Base-by-base conservation (phyloP, 2,888 invertebrate species). In the Folsomia manolachei region DNA sequence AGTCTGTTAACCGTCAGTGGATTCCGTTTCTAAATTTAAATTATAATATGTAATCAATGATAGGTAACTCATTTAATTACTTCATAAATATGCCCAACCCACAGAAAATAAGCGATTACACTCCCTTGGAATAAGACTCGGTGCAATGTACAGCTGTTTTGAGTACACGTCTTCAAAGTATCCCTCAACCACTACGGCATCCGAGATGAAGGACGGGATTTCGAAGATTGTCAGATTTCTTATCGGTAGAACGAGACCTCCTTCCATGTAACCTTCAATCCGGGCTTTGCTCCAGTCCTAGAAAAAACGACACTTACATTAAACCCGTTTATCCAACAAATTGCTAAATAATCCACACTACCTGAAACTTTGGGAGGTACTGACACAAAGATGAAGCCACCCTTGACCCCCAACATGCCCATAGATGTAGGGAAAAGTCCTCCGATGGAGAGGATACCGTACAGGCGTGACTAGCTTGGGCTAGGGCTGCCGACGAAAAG, bases 381-480 rank as follows among this genome's bases (percentile, higher is more conserved):
- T 86, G 86, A 18, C 88, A 81, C 26, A 89, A 84, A 79, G 86
- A 84, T 81, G 86, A 82, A 0, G 88, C 84, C 1, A 89, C 76
- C 73, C 88, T 86, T 64, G 88, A 85, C 4, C 88, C 87, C 51
- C 88, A 86, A 70, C 87, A 86, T 0, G 87, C 85, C 89, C 89
- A 89, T 84, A 89, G 86, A 2, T 87, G 83, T 14, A 87, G 84
- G 82, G 88, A 87, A 11, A 89, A 81, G 0, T 88, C 86, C 63
- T 81, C 83, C 1, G 86, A 84, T 84, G 81, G 84, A 87, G 2
- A 83, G 63, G 65, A 69, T 81, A 83, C 64, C 24, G 27, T 21
- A 72, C 83, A 83, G 63, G 76, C 72, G 0, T 78, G 74, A n/a
- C 83, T 72, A 1, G 83, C 84, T 24, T 80, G 69, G 26, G 80